Percentiles rank a stretch among this genome's conserved stretches.
Evolutionary conservation across 2,113 vertebrate species (phyloP).

Genomic region (Formicarius rufipectus): DNA sequence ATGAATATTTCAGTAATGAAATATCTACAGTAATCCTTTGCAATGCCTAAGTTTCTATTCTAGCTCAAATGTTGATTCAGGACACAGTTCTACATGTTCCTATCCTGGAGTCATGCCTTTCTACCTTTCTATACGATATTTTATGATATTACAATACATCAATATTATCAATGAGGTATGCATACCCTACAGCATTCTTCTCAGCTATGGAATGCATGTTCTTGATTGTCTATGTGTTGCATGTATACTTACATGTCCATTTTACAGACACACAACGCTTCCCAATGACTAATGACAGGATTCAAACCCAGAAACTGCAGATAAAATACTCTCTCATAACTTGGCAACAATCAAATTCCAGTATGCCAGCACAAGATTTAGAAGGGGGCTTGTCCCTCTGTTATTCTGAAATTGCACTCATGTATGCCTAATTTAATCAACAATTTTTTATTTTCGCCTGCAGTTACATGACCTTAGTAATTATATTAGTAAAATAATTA

Average conservation of each 20-base stretch:
- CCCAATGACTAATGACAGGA: not conserved
- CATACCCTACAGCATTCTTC: not conserved
- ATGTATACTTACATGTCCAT: not conserved
- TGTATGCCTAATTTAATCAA: not conserved
- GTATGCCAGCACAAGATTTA: not conserved
- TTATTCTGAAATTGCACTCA: not conserved
- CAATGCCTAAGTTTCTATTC: not conserved
- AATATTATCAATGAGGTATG: not conserved
- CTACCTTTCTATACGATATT: not conserved
- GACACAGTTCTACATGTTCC: not conserved
- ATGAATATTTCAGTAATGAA: not conserved
- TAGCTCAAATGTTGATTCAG: not conserved
- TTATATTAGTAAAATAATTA: not conserved
- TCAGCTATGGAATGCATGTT: not conserved
- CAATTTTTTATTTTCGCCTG: not conserved
- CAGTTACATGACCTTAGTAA: not conserved
- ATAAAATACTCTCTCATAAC: not conserved
- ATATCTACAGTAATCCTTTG: not conserved
- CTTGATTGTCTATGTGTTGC: not conserved
- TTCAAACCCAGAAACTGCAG: not conserved
- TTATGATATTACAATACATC: not conserved
- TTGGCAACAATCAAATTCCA: not conserved
- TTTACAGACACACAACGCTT: not conserved
- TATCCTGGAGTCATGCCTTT: not conserved
- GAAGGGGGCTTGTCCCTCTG: not conserved